Evolutionary conservation across 2,797 vertebrate genomes (phyloP).

Genomic region (Syndactyla subalaris): DNA sequence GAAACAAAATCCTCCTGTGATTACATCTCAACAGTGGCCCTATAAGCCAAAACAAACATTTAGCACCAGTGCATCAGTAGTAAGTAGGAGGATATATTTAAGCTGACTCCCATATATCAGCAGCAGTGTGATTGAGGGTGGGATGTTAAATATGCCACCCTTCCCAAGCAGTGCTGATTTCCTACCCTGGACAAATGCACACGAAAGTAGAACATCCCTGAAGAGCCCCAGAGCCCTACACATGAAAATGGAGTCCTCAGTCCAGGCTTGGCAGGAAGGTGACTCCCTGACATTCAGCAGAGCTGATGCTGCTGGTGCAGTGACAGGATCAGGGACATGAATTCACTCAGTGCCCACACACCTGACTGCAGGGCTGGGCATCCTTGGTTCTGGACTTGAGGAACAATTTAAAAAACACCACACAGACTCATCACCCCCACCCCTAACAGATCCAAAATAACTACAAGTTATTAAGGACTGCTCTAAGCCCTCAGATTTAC

Average conservation of each 20-base stretch:
- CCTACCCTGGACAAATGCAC: slow-evolving; percentile 20
- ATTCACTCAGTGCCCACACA: not conserved
- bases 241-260: slow-evolving; percentile 18
- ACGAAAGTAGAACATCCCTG: slow-evolving; percentile 1
- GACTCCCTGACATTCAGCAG: not conserved
- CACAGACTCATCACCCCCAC: not conserved
- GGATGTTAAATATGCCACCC: not conserved
- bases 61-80: slow-evolving; percentile 36
- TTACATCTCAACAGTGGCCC: slow-evolving; percentile 10
- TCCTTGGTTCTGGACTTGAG: not conserved
- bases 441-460: not conserved
- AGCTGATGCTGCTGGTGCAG: not conserved
- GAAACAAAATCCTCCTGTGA: slow-evolving; percentile 37
- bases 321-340: not conserved
- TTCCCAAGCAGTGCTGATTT: not conserved
- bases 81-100: slow-evolving; percentile 38
- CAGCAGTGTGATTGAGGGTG: not conserved
- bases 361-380: not conserved
- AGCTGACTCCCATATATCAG: slow-evolving; percentile 15
- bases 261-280: not conserved
- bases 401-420: not conserved
- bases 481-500: not conserved
- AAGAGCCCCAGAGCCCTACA: not conserved
- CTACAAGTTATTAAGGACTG: not conserved
- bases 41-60: slow-evolving; percentile 62